Conservation (phyloP, 2,797 vertebrate species). For the Nyctalus aviator region DNA sequence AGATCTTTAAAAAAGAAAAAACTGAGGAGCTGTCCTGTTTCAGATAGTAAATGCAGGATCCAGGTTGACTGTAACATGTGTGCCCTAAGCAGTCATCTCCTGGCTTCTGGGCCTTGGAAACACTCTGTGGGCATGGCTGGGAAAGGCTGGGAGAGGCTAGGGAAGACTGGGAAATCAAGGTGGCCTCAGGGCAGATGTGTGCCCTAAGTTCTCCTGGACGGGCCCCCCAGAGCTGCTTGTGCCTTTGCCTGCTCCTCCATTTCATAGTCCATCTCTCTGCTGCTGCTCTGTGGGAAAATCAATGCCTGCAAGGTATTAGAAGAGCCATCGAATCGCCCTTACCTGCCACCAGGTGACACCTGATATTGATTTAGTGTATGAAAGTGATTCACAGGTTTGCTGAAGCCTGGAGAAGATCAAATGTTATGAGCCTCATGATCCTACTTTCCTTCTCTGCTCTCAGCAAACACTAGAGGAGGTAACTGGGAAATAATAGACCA, state of each 20-base stretch:
- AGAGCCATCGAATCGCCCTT: conserved; percentile 79
- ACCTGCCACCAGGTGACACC: conserved; percentile 82
- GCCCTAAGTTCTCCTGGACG: not conserved
- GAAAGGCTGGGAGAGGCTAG: not conserved
- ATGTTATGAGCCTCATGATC: conserved; percentile 80
- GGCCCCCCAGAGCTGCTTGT: not conserved
- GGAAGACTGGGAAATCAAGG: not conserved
- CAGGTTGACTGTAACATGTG: not conserved
- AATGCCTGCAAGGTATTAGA: conserved; percentile 77
- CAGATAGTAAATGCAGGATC: not conserved
- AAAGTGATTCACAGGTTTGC: conserved; percentile 82
- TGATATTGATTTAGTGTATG: conserved; percentile 82
- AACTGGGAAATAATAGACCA: conserved; percentile 81
- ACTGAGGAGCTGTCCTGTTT: not conserved
- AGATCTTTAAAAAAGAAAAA: conserved; percentile 9
- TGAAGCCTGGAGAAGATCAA: conserved; percentile 81
- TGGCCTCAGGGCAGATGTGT: not conserved
- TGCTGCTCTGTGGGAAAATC: conserved; percentile 74
- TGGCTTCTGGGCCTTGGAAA: not conserved
- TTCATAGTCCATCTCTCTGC: conserved; percentile 3
- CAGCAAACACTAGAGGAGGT: conserved; percentile 73
- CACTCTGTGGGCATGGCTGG: not conserved
- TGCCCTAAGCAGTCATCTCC: not conserved
- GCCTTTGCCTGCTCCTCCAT: conserved; percentile 45
- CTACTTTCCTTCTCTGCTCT: conserved; percentile 73